These are phyloP conservation scores for Fragariocoptes setiger DNA, from an alignment of 1,140 invertebrate species.

Conservation along the genomic window DNA sequence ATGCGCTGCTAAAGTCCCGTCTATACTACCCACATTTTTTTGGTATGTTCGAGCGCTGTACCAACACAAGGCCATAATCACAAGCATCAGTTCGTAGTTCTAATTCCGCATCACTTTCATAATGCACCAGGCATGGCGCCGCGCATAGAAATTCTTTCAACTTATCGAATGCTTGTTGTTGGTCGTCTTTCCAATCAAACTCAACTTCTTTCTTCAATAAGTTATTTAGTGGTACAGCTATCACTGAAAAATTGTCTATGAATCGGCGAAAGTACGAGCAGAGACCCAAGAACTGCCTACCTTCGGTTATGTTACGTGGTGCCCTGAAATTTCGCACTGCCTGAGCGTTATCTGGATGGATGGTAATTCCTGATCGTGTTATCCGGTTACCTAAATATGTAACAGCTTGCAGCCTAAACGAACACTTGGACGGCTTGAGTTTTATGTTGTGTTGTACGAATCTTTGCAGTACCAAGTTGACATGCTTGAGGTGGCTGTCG, in stretches of 20 bases:
- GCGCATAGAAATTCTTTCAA: constrained; percentile 5
- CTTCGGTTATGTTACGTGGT: constrained; percentile 12
- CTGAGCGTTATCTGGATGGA: neutral
- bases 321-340: neutral
- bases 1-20: too few relatives aligned
- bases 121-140: too few relatives aligned
- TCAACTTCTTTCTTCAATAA: constrained; percentile 10
- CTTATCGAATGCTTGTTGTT: constrained; percentile 6
- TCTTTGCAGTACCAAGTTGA: constrained; percentile 12
- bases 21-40: too few relatives aligned
- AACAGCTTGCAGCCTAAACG: neutral
- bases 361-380: neutral
- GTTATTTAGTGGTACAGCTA: neutral
- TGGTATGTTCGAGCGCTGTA: too few relatives aligned
- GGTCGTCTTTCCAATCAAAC: constrained; percentile 5
- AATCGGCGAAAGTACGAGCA: constrained; percentile 18
- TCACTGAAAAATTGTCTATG: constrained; percentile 10
- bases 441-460: constrained; percentile 14
- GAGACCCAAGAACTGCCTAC: constrained; percentile 18
- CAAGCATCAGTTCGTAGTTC: constrained; percentile 9
- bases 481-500: constrained; percentile 3
- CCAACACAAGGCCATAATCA: neutral
- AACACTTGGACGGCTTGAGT: neutral
- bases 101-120: too few relatives aligned
- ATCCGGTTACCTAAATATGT: constrained; percentile 4